Percentiles rank a stretch among this genome's conserved stretches.
Evolutionary conservation across 2,797 vertebrate genomes (phyloP).

Genomic region (Champsocephalus gunnari): DNA sequence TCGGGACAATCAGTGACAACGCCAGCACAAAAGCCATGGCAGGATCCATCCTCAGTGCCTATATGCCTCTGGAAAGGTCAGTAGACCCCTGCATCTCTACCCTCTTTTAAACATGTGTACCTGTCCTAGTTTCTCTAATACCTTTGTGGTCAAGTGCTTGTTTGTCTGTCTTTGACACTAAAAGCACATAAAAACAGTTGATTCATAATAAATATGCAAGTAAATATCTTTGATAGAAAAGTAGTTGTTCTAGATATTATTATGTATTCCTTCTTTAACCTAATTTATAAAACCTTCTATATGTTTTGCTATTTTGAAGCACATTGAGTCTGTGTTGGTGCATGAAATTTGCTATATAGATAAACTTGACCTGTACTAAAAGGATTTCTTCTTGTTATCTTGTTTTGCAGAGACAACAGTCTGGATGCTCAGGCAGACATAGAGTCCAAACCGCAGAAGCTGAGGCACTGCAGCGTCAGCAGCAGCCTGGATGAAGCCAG

Average conservation of each 20-base stretch:
- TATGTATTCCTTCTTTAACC: too few species aligned
- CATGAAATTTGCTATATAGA: too few species aligned
- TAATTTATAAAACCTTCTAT: too few species aligned
- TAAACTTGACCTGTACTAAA: too few species aligned
- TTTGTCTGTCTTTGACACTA: background rate
- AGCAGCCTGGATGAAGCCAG: conserved; percentile 92
- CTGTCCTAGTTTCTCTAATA: background rate
- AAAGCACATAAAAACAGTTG: background rate
- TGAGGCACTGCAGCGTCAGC: conserved; percentile 93
- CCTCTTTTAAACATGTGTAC: background rate
- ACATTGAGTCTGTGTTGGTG: too few species aligned
- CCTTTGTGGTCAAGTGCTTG: background rate
- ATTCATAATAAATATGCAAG: background rate
- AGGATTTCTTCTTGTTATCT: background rate
- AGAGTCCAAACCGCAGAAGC: conserved; percentile 91
- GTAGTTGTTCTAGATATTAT: background rate
- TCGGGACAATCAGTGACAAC: conserved; percentile 96
- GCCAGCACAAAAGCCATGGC: conserved; percentile 99
- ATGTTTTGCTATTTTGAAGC: too few species aligned
- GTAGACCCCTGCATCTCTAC: conserved; percentile 8
- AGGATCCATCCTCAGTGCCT: conserved; percentile 96
- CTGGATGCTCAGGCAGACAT: conserved; percentile 95
- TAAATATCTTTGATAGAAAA: background rate
- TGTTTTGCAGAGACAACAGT: conserved; percentile 89
- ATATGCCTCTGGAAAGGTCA: conserved; percentile 96